phyloP scores from a whole-genome alignment of 2,113 vertebrate genomes.

The Phylloscopus whistleri region DNA sequence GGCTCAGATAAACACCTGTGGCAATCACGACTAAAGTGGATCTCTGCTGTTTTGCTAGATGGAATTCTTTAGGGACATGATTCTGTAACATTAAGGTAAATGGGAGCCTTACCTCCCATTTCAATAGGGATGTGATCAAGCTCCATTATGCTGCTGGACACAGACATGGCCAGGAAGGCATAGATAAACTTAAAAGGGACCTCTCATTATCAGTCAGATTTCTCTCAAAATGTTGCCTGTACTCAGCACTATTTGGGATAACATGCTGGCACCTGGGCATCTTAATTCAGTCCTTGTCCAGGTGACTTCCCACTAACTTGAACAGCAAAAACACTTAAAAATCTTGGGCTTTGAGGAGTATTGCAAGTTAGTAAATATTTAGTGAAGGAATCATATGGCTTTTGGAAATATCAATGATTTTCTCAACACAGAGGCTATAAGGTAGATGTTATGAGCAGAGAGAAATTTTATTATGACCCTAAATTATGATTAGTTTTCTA shows the following conservation, averaged over 20 bases:
- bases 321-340: background rate
- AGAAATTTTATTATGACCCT: background rate
- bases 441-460: background rate
- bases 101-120: background rate
- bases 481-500: background rate
- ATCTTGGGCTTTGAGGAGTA: background rate
- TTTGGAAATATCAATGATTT: background rate
- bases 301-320: background rate
- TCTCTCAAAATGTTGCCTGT: background rate
- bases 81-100: background rate
- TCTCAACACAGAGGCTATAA: background rate
- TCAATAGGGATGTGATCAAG: background rate
- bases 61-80: background rate
- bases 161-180: background rate
- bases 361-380: background rate
- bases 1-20: background rate
- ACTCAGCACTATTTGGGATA: background rate
- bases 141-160: background rate
- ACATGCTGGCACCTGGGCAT: background rate
- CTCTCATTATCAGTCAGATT: background rate
- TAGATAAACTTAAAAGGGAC: background rate
- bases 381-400: background rate
- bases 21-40: background rate
- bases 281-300: background rate
- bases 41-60: background rate